A percentile compares a stretch with the other conserved stretches of the same genome.
phyloP scores from a whole-genome alignment of 2,113 vertebrate species.

The Petroica traversi region DNA sequence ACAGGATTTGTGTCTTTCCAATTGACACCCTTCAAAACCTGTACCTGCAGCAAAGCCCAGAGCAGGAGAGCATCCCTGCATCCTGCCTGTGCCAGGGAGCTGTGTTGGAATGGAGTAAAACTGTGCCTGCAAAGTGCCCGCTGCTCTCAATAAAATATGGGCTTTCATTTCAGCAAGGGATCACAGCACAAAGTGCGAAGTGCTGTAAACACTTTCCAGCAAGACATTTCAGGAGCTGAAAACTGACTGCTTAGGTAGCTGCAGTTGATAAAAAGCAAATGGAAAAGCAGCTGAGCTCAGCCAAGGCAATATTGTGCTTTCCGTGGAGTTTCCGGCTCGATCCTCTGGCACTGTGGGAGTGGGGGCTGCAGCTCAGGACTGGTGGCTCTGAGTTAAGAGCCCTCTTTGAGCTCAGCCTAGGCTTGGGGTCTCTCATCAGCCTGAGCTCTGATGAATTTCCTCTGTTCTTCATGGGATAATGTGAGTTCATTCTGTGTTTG shows the following conservation, averaged over 20 bases:
- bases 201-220: conserved; percentile 42
- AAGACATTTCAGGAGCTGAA: not conserved
- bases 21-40: not conserved
- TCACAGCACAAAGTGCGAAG: conserved; percentile 12
- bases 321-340: accelerated
- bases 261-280: not conserved
- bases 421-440: not conserved
- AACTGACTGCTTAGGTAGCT: not conserved
- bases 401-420: not conserved
- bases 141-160: not conserved
- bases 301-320: not conserved
- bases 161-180: not conserved
- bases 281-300: not conserved
- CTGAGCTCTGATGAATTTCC: not conserved
- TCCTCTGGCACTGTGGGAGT: not conserved
- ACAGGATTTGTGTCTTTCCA: not conserved
- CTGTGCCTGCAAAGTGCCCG: not conserved
- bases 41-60: not conserved
- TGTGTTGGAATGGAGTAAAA: not conserved
- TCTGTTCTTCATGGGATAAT: accelerated
- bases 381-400: not conserved
- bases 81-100: not conserved
- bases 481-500: accelerated
- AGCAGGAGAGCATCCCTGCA: not conserved
- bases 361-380: not conserved